A percentile compares a stretch with the other conserved stretches of the same genome.
Conservation (phyloP, 1,140 invertebrate species). For the Lutraria rhynchaena region DNA sequence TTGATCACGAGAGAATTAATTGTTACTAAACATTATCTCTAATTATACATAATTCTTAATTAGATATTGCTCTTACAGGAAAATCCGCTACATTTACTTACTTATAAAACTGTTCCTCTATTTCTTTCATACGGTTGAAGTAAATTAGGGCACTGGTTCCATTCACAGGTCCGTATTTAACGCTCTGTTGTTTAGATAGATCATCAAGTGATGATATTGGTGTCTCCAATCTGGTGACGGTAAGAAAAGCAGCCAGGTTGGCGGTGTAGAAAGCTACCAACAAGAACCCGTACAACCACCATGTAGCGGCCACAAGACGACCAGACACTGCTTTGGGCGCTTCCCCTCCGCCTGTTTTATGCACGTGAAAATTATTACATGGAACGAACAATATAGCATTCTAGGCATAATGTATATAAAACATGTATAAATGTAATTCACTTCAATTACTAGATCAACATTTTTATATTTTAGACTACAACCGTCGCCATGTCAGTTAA, state of each 20-base stretch:
- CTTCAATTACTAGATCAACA: too few species aligned
- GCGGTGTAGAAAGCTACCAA: conserved; percentile 99
- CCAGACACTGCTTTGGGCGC: conserved; percentile 93
- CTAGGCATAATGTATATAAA: too few species aligned
- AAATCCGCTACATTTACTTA: conserved; percentile 81
- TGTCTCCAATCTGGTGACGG: conserved; percentile 92
- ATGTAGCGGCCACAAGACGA: conserved; percentile 95
- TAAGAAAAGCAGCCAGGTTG: conserved; percentile 96
- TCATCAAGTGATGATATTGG: conserved; percentile 96
- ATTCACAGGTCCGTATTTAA: conserved; percentile 93
- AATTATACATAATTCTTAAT: too few species aligned
- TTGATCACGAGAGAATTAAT: too few species aligned
- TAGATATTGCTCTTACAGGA: too few species aligned
- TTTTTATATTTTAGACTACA: too few species aligned
- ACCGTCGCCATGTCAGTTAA: too few species aligned
- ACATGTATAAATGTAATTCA: too few species aligned
- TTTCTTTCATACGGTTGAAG: conserved; percentile 97
- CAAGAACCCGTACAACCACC: conserved; percentile 99
- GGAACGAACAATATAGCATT: too few species aligned
- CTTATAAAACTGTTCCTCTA: conserved; percentile 97
- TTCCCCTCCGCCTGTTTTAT: conserved; percentile 93
- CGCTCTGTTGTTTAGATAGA: conserved; percentile 95
- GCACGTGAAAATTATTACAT: too few species aligned
- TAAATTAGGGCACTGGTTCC: conserved; percentile 94
- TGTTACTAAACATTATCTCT: too few species aligned